Conservation (phyloP, 2,113 vertebrate genomes). For the Plestiodon gilberti region DNA sequence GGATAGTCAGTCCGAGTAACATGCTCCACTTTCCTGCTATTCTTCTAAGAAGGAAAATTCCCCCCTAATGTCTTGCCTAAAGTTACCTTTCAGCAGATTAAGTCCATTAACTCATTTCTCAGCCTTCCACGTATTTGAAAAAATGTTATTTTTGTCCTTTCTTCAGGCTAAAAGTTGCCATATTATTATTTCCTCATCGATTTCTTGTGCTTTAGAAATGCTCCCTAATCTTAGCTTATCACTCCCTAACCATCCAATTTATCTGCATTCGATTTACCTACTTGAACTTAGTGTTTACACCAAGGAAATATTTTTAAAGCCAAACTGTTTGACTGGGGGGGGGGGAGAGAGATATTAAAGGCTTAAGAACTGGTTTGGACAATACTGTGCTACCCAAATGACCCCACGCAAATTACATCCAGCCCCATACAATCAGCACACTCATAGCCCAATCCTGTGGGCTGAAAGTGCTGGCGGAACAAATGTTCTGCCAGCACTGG, state of each 20-base stretch:
- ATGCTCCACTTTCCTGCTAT: not conserved
- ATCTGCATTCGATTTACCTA: conserved; percentile 14
- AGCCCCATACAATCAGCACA: too few relatives aligned
- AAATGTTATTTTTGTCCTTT: conserved; percentile 4
- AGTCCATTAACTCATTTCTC: conserved; percentile 5
- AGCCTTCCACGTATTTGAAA: conserved; percentile 1
- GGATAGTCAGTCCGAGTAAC: not conserved
- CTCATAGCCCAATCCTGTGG: too few relatives aligned
- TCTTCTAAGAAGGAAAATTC: not conserved
- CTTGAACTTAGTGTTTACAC: not conserved
- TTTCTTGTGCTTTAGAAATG: not conserved
- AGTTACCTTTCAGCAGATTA: conserved; percentile 1
- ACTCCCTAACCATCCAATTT: not conserved
- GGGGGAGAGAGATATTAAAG: not conserved
- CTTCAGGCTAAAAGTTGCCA: not conserved
- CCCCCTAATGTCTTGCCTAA: not conserved
- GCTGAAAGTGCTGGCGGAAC: too few relatives aligned
- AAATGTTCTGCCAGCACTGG: too few relatives aligned
- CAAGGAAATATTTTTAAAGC: not conserved
- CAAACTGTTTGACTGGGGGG: not conserved
- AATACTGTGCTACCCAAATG: too few relatives aligned
- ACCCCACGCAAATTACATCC: too few relatives aligned
- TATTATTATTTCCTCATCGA: conserved; percentile 4
- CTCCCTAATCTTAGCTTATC: not conserved
- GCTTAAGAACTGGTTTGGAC: not conserved